Base-by-base conservation (phyloP, 2,888 invertebrate species). In the Dolomedes plantarius region DNA sequence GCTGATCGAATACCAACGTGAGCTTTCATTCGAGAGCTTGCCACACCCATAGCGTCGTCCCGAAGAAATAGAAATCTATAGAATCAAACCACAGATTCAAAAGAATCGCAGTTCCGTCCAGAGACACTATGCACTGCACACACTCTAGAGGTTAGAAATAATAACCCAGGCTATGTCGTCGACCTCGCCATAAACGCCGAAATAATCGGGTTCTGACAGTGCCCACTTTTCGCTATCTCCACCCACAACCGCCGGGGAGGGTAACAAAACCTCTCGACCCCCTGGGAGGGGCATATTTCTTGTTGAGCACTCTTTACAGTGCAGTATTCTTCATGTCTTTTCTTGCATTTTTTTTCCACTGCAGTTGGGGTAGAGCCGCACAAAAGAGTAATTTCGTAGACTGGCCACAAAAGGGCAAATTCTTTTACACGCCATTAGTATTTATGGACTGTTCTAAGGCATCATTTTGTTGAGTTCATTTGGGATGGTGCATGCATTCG, bases 221-320 rank as follows among this genome's bases (percentile, higher is more conserved):
- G 75, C 77, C 74, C 83, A 76, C 76, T 72, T 72, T 83, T 83
- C 72, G 65, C 76, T 50, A 67, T 83, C 82, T 85, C 83, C 83
- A 85, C 83, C 83, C 83, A 85, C 83, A 85, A 77, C 83, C 75
- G 23, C 32, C 32, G 50, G 50, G 29, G 31, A 71, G n/a, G 39
- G 11, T 19, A 11, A 36, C 19, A 36, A 11, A 36, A 39, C 36
- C 23, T 19, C 19, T 11, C 29, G 64, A 27, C 65, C 62, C 36
- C 74, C 36, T 74, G 77, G 68, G 36, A 68, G 31, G 77, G 62
- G 69, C 56, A 65, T 41, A 71, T 64, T 81, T 73, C 67, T 74
- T 29, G 73, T 36, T 73, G 50, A 32, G 73, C 56, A 79, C 64
- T 72, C 79, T 79, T 72, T 71, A 72, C 50, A 72, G 50, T 32